phyloP scores from a whole-genome alignment of 2,888 invertebrate species.

The Thera obeliscata region DNA sequence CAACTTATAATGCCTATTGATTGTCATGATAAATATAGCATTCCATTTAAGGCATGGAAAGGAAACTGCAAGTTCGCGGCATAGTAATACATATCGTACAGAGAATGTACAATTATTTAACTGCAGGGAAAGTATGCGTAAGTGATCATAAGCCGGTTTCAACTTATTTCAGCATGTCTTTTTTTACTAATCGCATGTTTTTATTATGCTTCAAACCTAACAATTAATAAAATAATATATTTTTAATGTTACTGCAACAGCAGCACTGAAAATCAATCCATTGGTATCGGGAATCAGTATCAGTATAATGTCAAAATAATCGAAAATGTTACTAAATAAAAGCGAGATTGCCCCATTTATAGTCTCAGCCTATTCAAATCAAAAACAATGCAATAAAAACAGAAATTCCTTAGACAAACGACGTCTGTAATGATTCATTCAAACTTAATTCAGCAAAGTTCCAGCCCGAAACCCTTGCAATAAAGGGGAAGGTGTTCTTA shows the following conservation, averaged over 20 bases:
- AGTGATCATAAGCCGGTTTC: slow-evolving; percentile 81
- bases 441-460: neutral
- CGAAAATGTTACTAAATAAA: neutral
- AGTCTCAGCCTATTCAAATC: neutral
- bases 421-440: neutral
- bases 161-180: slow-evolving; percentile 57
- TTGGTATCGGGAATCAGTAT: neutral
- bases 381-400: neutral
- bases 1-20: neutral
- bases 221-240: slow-evolving; percentile 4
- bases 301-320: neutral
- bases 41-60: slow-evolving; percentile 53
- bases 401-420: neutral
- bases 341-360: neutral
- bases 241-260: neutral
- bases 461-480: neutral
- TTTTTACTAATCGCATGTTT: slow-evolving; percentile 62
- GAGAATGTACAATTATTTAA: slow-evolving; percentile 49
- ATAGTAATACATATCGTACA: slow-evolving; percentile 25
- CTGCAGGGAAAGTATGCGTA: slow-evolving; percentile 55
- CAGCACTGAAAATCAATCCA: neutral
- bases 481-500: neutral
- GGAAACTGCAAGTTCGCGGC: slow-evolving; percentile 36
- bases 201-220: slow-evolving; percentile 29
- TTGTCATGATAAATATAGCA: slow-evolving; percentile 27